Evolutionary conservation across 2,888 invertebrate species (phyloP).

Genomic region (Molanna angustata): DNA sequence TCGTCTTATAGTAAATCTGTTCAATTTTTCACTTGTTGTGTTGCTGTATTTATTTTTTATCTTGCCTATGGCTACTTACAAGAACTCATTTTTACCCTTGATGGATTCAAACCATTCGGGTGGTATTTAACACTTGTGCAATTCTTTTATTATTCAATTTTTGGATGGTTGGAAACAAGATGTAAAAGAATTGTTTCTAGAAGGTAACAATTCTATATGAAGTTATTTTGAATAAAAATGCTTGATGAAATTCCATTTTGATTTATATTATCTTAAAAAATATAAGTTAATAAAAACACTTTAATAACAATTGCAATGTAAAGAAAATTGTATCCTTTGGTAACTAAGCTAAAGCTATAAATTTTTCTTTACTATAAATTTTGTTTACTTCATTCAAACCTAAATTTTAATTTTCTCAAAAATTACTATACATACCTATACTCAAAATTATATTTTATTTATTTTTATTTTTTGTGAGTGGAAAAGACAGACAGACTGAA

Average conservation of each 20-base stretch:
- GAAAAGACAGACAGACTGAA: no score
- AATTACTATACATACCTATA: no score
- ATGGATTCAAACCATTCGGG: conserved; percentile 85
- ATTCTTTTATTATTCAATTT: conserved; percentile 80
- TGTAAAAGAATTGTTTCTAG: conserved; percentile 59
- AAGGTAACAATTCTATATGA: conserved; percentile 41
- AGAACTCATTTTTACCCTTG: conserved; percentile 89
- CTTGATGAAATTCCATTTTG: background rate
- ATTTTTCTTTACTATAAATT: no score
- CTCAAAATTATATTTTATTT: no score
- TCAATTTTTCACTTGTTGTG: conserved; percentile 75
- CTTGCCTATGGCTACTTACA: conserved; percentile 88
- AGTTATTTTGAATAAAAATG: background rate
- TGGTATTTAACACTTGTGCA: conserved; percentile 92
- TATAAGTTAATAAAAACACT: no score
- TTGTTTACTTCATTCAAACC: no score
- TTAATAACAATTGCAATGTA: no score
- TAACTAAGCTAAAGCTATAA: no score
- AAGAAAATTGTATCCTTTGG: no score
- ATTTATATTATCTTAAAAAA: no score
- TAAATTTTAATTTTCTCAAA: no score
- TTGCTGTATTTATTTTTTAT: conserved; percentile 83
- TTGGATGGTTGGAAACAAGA: conserved; percentile 74
- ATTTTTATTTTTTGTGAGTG: no score
- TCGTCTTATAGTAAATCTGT: conserved; percentile 60